Base-by-base conservation (phyloP, 1,140 invertebrate genomes). In the Pseudomyrmex gracilis region DNA sequence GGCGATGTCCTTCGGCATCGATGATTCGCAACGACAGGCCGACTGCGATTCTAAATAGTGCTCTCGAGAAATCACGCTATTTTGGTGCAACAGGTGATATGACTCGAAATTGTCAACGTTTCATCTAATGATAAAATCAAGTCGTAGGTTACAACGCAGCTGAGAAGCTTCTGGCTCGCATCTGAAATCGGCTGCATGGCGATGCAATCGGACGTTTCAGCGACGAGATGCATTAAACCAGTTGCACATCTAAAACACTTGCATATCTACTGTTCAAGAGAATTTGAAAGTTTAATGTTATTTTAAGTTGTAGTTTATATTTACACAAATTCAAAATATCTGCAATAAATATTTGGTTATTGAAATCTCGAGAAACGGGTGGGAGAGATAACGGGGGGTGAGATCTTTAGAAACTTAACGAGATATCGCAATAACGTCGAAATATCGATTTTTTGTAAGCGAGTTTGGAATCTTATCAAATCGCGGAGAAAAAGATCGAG, bases 61-160 rank as follows among this genome's bases (percentile, higher is more conserved):
- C 66, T 2, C 15, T 17, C 45, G 68, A 71, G 73, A 22, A 74
- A 51, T 73, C 83, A 63, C 43, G 66, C 78, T 67, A 51, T 64
- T 22, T 73, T 20, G 9, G 17, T 73, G 91, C 91, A 92, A 92
- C 91, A 92, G 91, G 91, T 91, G 85, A 90, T 63, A 55, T 24
- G 73, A 85, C 83, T 86, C 85, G 77, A 78, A 90, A 90, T 92
- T 87, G 90, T 91, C 88, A 90, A 58, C 64, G 76, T 90, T 90
- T 90, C 86, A 60, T 85, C 70, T 67, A 83, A 86, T 84, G 85
- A 90, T 90, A 91, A 89, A 91, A 89, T 90, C 88, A 71, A 60
- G 60, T 63, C 60, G 64, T 24, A 67, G 71, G 63, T 67, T 73
- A 45, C 10, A 77, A 61, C 63, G 61, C 45, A 57, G 55, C 15